Conservation (phyloP, 2,797 vertebrate species). For the Vultur gryphus region DNA sequence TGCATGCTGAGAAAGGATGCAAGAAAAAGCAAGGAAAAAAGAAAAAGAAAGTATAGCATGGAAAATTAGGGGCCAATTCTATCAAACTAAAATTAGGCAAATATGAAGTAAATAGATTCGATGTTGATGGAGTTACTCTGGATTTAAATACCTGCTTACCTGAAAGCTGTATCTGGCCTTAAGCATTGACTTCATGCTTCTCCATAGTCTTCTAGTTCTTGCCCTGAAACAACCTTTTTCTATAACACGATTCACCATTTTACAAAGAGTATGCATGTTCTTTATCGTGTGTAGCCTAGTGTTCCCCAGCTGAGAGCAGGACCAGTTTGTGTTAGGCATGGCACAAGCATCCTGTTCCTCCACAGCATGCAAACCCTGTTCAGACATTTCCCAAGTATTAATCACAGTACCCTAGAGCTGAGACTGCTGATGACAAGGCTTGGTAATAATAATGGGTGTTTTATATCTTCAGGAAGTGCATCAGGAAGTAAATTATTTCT, state of each 20-base stretch:
- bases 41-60: background rate
- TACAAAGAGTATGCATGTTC: background rate
- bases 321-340: background rate
- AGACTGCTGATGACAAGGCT: background rate
- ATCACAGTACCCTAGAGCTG: background rate
- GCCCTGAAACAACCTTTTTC: background rate
- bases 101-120: background rate
- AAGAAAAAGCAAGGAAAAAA: background rate
- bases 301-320: background rate
- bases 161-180: background rate
- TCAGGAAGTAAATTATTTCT: background rate
- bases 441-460: background rate
- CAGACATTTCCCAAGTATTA: background rate
- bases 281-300: background rate
- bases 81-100: background rate
- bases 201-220: background rate
- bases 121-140: background rate
- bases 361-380: background rate
- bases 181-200: background rate
- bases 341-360: background rate
- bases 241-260: background rate
- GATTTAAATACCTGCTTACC: background rate
- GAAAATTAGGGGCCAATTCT: background rate
- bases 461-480: background rate
- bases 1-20: background rate